Evolutionary conservation across 2,888 invertebrate genomes (phyloP).

Genomic region (Polylopha cassiicola): DNA sequence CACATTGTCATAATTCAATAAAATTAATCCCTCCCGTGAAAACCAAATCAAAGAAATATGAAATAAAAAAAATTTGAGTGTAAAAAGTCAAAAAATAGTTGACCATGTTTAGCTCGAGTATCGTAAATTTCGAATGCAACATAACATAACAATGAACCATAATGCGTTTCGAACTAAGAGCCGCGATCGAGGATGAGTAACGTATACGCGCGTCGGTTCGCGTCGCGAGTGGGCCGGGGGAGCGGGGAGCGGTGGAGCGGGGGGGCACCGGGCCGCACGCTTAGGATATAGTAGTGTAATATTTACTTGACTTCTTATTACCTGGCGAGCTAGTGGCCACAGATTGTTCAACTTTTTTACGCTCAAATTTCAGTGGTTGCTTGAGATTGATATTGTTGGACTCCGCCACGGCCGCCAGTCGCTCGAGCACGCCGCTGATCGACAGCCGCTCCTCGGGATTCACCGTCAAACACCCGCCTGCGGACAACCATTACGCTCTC

Average conservation of each 20-base stretch:
- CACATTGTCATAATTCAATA: slow-evolving; percentile 50
- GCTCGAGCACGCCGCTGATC: slow-evolving; percentile 88
- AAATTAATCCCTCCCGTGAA: slow-evolving; percentile 50
- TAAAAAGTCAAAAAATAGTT: slow-evolving; percentile 79
- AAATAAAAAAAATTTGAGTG: slow-evolving; percentile 70
- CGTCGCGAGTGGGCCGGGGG: too few species aligned
- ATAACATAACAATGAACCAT: slow-evolving; percentile 63
- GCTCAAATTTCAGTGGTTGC: slow-evolving; percentile 84
- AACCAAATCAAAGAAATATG: slow-evolving; percentile 56
- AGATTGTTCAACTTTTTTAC: slow-evolving; percentile 79
- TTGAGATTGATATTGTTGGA: slow-evolving; percentile 89
- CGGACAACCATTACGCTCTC: slow-evolving; percentile 37
- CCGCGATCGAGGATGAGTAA: slow-evolving; percentile 39
- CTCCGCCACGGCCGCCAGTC: slow-evolving; percentile 92
- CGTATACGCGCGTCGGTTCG: background rate
- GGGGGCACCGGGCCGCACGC: slow-evolving; percentile 44
- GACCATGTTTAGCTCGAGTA: slow-evolving; percentile 77
- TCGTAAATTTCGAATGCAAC: slow-evolving; percentile 50
- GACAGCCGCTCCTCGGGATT: slow-evolving; percentile 90
- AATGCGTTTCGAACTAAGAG: slow-evolving; percentile 40
- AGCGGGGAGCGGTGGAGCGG: slow-evolving; percentile 28
- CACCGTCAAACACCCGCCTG: slow-evolving; percentile 86
- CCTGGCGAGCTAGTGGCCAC: slow-evolving; percentile 80
- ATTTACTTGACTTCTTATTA: slow-evolving; percentile 79
- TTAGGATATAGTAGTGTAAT: slow-evolving; percentile 79